phyloP scores from a whole-genome alignment of 2,888 invertebrate species.

The Caenorhabditis zanzibari region DNA sequence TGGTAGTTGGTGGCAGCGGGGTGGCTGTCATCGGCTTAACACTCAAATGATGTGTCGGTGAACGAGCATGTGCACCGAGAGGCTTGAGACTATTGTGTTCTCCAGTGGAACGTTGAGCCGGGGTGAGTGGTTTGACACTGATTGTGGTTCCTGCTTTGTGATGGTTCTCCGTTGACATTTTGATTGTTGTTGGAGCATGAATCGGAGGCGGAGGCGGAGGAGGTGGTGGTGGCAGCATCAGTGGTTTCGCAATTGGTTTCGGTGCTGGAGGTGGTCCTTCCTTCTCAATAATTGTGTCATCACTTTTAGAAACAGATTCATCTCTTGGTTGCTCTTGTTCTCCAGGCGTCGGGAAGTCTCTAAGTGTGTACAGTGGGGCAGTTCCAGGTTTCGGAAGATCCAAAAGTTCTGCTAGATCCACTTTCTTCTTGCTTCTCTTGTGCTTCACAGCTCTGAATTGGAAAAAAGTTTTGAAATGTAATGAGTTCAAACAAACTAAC shows the following conservation, averaged over 20 bases:
- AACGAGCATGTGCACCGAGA: background rate
- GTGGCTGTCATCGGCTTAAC: background rate
- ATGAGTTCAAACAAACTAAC: constrained; percentile 20
- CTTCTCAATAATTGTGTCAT: constrained; percentile 58
- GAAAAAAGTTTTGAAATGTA: too few species aligned
- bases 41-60: constrained; percentile 5
- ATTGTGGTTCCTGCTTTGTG: constrained; percentile 20
- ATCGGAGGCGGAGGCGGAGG: background rate
- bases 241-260: constrained; percentile 16
- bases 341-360: constrained; percentile 47
- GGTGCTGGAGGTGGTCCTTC: constrained; percentile 45
- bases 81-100: constrained; percentile 15
- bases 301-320: constrained; percentile 59
- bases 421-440: constrained; percentile 35
- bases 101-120: background rate
- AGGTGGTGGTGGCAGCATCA: background rate
- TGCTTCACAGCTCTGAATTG: constrained; percentile 30
- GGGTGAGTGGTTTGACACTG: constrained; percentile 2
- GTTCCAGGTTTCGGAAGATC: constrained; percentile 33
- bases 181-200: background rate
- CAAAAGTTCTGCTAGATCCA: constrained; percentile 43
- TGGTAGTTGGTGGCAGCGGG: constrained; percentile 1
- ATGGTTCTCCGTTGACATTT: background rate
- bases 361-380: background rate
- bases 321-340: constrained; percentile 28